A percentile compares a stretch with the other conserved stretches of the same genome.
Conservation (phyloP, 2,888 invertebrate genomes). For the Galerucella nymphaeae region DNA sequence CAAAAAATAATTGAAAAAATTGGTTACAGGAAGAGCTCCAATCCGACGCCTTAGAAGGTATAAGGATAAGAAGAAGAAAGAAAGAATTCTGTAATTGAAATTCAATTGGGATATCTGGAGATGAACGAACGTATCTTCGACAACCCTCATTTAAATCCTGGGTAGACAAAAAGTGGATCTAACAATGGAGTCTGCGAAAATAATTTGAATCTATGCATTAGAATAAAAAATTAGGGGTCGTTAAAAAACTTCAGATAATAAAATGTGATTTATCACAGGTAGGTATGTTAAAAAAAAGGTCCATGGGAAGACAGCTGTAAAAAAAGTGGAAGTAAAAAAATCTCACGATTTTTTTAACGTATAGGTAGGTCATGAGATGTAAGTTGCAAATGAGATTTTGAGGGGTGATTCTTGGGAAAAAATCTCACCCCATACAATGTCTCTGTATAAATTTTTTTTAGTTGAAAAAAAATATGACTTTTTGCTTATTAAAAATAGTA, state of each 20-base stretch:
- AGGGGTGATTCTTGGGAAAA: constrained; percentile 40
- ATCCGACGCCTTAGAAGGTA: no score
- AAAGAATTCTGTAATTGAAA: no score
- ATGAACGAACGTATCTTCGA: neutral
- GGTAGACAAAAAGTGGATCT: neutral
- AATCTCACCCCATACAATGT: constrained; percentile 25
- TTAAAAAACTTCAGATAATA: constrained; percentile 46
- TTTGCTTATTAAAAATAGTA: constrained; percentile 1
- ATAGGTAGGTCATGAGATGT: constrained; percentile 28
- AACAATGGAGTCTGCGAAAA: constrained; percentile 50
- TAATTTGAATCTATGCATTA: constrained; percentile 56
- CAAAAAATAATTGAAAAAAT: no score
- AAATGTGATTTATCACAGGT: constrained; percentile 47
- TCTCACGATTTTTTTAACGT: constrained; percentile 46
- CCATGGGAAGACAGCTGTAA: constrained; percentile 48
- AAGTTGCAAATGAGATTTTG: constrained; percentile 41
- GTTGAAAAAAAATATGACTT: constrained; percentile 22
- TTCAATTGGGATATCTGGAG: no score
- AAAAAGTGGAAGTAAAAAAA: constrained; percentile 47
- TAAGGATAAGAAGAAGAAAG: no score
- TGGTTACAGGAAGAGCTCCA: no score
- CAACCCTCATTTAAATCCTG: constrained; percentile 3
- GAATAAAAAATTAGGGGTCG: constrained; percentile 39
- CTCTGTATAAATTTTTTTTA: constrained; percentile 17
- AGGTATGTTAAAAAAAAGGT: constrained; percentile 43